Conservation (phyloP, 2,888 invertebrate genomes). For the Willowsia nigromaculata region DNA sequence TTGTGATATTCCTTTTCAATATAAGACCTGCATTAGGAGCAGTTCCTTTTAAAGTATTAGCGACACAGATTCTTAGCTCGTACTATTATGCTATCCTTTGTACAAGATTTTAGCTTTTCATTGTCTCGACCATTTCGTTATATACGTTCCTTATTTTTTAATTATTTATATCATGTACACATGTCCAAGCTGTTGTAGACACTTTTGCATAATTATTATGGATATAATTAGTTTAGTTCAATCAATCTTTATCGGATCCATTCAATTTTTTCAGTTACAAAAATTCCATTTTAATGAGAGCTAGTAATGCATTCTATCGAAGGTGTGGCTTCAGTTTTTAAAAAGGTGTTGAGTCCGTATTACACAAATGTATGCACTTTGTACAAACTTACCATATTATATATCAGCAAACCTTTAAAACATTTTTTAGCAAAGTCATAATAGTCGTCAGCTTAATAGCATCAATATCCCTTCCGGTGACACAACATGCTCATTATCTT, state of each 20-base stretch:
- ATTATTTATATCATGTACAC: conserved; percentile 57
- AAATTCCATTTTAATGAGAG: conserved; percentile 18
- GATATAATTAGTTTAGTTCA: background rate
- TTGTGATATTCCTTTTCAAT: background rate
- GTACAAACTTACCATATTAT: conserved; percentile 31
- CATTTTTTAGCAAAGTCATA: conserved; percentile 37
- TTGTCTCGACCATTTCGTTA: conserved; percentile 51
- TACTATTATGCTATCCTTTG: conserved; percentile 56
- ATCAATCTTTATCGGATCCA: background rate
- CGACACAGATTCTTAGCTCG: conserved; percentile 45
- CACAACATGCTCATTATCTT: background rate
- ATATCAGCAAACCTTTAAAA: conserved; percentile 23
- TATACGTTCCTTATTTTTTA: conserved; percentile 13
- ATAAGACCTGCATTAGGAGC: background rate
- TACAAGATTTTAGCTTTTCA: conserved; percentile 63
- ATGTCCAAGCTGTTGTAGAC: conserved; percentile 37
- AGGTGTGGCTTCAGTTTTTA: background rate
- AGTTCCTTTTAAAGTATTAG: conserved; percentile 31
- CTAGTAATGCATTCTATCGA: background rate
- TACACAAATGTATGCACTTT: background rate
- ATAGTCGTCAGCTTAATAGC: background rate
- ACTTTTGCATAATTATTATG: background rate
- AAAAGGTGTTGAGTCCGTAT: background rate
- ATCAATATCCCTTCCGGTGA: background rate
- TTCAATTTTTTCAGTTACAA: conserved; percentile 5